phyloP scores from a whole-genome alignment of 1,140 invertebrate species.

The Pteromalus puparum region DNA sequence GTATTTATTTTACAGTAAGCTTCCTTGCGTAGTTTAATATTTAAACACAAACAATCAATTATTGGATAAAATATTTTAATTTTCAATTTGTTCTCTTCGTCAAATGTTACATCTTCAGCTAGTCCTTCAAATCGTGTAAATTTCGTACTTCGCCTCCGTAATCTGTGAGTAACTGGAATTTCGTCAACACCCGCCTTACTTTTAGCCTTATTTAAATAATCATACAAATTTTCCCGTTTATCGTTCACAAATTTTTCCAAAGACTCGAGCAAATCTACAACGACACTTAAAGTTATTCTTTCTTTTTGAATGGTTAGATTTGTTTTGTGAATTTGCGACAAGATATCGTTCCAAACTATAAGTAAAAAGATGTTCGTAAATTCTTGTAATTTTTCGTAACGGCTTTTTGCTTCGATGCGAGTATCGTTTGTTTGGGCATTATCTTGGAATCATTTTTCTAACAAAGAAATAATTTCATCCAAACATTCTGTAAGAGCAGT shows the following conservation, averaged over 20 bases:
- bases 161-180: not conserved
- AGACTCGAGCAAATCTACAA: not conserved
- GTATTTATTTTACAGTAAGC: not conserved
- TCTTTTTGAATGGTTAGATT: constrained; percentile 12
- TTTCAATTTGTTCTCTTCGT: not conserved
- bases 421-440: constrained; percentile 26
- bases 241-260: constrained; percentile 1
- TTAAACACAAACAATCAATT: not conserved
- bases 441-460: constrained; percentile 37
- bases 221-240: not conserved
- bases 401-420: constrained; percentile 41
- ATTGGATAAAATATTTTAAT: constrained; percentile 13
- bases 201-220: constrained; percentile 21
- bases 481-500: constrained; percentile 34
- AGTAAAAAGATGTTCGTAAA: not conserved
- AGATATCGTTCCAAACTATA: constrained; percentile 22
- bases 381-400: not conserved
- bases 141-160: constrained; percentile 5
- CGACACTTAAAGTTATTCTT: not conserved
- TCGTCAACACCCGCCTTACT: not conserved
- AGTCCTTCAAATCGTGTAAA: not conserved
- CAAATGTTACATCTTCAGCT: no score
- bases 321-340: not conserved
- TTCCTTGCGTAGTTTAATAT: not conserved
- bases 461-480: constrained; percentile 29